Conservation (phyloP, 2,113 vertebrate genomes). For the Orcinus orca region DNA sequence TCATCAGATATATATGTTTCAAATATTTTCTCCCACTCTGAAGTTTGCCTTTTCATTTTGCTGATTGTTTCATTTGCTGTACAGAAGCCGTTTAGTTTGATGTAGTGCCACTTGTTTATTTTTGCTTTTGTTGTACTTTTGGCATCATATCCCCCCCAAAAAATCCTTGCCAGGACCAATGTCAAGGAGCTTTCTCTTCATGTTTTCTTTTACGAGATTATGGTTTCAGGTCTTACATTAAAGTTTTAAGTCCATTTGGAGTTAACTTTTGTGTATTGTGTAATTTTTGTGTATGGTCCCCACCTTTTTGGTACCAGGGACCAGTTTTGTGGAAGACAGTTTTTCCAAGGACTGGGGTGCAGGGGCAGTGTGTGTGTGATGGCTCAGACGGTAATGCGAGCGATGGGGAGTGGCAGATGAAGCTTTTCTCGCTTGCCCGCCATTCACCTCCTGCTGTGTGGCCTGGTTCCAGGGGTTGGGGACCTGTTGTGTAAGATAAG, state of each 20-base stretch:
- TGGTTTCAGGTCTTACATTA: neutral
- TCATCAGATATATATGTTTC: neutral
- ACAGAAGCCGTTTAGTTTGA: neutral
- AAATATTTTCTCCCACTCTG: neutral
- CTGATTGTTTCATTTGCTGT: neutral
- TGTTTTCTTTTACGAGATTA: neutral
- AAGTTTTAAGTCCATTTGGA: neutral
- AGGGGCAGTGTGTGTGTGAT: too few relatives aligned
- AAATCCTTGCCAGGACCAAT: neutral
- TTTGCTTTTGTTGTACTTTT: neutral
- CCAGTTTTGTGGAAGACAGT: too few relatives aligned
- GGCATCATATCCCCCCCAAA: neutral
- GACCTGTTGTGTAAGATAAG: neutral
- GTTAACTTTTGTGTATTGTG: neutral
- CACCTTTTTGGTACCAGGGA: too few relatives aligned
- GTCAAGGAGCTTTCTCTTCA: neutral
- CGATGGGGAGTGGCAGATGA: too few relatives aligned
- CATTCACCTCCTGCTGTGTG: too few relatives aligned
- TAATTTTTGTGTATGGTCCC: too few relatives aligned
- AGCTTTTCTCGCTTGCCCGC: too few relatives aligned
- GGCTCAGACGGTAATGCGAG: too few relatives aligned
- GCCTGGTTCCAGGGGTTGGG: too few relatives aligned
- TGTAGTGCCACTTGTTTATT: neutral
- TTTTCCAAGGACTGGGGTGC: too few relatives aligned
- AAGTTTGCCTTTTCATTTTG: neutral